A percentile compares a stretch with the other conserved stretches of the same genome.
Conservation (phyloP, 2,888 invertebrate genomes). For the Acanthoscelides obtectus region DNA sequence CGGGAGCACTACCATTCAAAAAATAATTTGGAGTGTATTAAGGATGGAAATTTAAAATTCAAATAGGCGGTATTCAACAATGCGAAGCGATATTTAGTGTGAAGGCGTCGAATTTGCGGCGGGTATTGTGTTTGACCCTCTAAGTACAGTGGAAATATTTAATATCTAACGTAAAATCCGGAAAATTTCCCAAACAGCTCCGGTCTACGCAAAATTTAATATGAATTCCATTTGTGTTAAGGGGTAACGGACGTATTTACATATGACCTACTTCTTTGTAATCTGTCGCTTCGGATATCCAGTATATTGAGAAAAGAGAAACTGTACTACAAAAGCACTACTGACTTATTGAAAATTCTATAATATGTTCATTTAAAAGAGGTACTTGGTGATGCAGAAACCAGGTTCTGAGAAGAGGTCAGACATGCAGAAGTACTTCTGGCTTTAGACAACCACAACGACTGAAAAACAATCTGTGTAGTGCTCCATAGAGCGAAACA, state of each 20-base stretch:
- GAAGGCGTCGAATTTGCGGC: background rate
- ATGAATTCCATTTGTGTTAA: background rate
- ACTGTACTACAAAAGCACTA: too few species aligned
- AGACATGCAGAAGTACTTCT: too few species aligned
- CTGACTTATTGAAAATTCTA: too few species aligned
- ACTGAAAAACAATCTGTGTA: too few species aligned
- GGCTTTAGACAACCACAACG: too few species aligned
- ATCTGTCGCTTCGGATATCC: background rate
- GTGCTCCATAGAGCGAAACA: too few species aligned
- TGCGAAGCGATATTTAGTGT: background rate
- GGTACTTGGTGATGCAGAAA: too few species aligned
- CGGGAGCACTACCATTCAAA: background rate
- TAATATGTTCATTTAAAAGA: too few species aligned
- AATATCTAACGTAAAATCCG: background rate
- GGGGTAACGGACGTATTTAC: background rate
- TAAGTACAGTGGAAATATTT: background rate
- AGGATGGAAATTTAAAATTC: background rate
- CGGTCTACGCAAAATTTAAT: background rate
- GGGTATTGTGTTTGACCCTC: background rate
- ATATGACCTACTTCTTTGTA: background rate
- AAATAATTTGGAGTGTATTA: background rate
- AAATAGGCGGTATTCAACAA: background rate
- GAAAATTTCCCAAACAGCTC: background rate
- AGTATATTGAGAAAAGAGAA: background rate
- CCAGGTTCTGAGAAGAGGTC: too few species aligned